phyloP scores from a whole-genome alignment of 2,797 vertebrate species.

The Iguana delicatissima region DNA sequence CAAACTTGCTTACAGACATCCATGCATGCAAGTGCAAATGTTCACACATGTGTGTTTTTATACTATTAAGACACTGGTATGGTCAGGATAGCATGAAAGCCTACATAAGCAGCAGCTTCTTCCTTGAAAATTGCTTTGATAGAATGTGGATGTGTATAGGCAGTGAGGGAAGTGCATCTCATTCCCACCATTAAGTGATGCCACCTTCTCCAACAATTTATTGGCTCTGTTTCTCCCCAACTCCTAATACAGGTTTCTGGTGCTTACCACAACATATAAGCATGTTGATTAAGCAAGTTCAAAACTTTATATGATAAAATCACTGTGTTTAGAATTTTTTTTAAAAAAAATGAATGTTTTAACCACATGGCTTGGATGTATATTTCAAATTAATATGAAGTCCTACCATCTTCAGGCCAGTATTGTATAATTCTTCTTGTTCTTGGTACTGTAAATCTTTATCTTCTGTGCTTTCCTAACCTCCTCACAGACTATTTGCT shows the following conservation, averaged over 20 bases:
- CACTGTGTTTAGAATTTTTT: neutral
- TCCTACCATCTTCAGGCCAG: neutral
- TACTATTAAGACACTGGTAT: neutral
- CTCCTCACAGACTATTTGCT: neutral
- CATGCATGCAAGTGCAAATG: neutral
- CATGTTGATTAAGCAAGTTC: neutral
- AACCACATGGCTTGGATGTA: neutral
- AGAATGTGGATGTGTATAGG: neutral
- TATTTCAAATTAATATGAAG: neutral
- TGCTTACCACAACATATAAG: neutral
- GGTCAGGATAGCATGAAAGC: neutral
- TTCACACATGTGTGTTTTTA: neutral
- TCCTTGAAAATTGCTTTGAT: neutral
- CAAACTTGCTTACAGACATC: neutral
- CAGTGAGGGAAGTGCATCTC: neutral
- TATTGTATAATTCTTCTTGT: neutral
- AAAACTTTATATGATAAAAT: neutral
- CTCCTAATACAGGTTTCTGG: no score
- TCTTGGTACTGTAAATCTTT: neutral
- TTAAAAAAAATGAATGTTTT: no score
- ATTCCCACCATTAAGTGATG: neutral
- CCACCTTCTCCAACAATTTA: neutral
- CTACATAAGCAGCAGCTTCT: neutral
- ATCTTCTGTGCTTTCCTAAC: neutral
- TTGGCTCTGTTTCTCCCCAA: no score